A percentile compares a stretch with the other conserved stretches of the same genome.
Conservation (phyloP, 2,888 invertebrate genomes). For the Calliopum simillimum region DNA sequence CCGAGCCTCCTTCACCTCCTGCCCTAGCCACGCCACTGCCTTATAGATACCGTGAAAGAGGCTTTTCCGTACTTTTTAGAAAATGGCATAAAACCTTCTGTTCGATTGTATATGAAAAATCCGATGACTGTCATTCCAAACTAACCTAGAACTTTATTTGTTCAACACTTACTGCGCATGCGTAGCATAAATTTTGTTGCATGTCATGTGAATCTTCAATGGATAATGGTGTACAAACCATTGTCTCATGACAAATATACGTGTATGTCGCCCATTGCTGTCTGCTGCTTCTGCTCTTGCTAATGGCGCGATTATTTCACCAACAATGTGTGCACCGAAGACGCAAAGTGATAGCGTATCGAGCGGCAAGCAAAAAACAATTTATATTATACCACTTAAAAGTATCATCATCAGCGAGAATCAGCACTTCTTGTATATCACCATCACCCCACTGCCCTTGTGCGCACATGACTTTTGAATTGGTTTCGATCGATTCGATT, state of each 20-base stretch:
- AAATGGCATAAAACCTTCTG: no score
- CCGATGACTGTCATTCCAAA: no score
- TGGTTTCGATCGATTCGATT: slow-evolving; percentile 30
- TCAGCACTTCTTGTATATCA: background rate
- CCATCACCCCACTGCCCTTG: background rate
- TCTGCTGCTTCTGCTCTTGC: background rate
- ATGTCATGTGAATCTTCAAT: slow-evolving; percentile 3
- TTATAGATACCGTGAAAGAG: no score
- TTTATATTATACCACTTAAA: background rate
- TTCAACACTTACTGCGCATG: slow-evolving; percentile 12
- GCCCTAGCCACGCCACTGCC: no score
- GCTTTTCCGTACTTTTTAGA: no score
- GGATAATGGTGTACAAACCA: background rate
- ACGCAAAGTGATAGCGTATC: background rate
- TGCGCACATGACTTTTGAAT: background rate
- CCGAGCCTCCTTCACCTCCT: no score
- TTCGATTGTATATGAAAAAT: no score
- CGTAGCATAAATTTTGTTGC: slow-evolving; percentile 5
- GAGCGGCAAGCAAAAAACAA: background rate
- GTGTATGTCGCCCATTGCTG: slow-evolving; percentile 21
- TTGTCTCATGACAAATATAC: slow-evolving; percentile 8
- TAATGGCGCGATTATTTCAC: background rate
- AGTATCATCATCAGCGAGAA: no score
- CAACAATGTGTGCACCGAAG: background rate
- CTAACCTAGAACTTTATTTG: no score